Base-by-base conservation (phyloP, 2,797 vertebrate genomes). In the Dendrocincla fuliginosa region DNA sequence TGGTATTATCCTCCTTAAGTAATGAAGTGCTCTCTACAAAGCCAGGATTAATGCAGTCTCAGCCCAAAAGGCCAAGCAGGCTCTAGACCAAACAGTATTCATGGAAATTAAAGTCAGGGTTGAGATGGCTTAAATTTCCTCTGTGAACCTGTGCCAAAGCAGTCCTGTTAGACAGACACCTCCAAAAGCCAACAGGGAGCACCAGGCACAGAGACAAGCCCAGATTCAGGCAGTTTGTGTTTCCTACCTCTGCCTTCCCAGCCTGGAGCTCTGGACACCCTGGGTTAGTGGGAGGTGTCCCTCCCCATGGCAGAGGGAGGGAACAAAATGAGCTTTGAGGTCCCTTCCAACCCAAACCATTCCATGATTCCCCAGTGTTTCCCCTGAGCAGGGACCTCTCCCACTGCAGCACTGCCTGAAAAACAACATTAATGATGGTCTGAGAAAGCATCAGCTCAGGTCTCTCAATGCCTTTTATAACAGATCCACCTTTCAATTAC, bases 361-460 rank as follows among this genome's bases (percentile, higher is more conserved):
- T 56, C 49, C 49, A 12, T 10, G 16, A 44, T 33, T 30, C 42
- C 35, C 35, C 49, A 25, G 37, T 4, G 59, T 23, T 57, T 57
- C 41, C 24, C 44, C 30, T 44, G 15, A 39, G 25, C 6, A 8
- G 25, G 15, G 23, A 13, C 10, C 16, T 35, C 23, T 87, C 61
- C 52, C 6, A 5, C 3, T 3, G 15, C 60, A 47, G 44, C 5
- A 2, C 30, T 71, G 41, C 44, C 47, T 50, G 60, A 55, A 65
- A 83, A 64, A 23, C 1, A 4, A 6, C 9, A 4, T 10, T 8
- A 67, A 20, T 16, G 4, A 30, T 0, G 10, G 19, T 71, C 11
- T 10, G 41, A 44, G 59, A 63, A 52, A 63, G 56, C 69, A 28
- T 32, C 44, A 55, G 24, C 56, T 78, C 47, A 22, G 13, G 11